Base-by-base conservation (phyloP, 2,797 vertebrate species). In the Micromesistius poutassou region DNA sequence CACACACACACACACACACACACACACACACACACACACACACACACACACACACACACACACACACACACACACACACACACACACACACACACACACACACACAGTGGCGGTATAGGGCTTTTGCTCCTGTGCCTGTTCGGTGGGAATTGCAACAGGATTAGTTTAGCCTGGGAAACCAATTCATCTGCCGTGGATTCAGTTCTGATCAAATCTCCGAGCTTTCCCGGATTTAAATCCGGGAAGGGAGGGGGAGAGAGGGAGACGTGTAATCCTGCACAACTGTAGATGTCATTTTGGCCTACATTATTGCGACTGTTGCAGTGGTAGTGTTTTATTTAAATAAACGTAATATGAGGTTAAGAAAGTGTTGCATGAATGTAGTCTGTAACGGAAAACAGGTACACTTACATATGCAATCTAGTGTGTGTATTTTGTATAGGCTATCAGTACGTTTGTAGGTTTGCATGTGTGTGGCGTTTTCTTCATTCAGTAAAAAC, bases 101-200 rank as follows among this genome's bases (percentile, higher is more conserved):
- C 46, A 50, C 46, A 50, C 46, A 50, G 46, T 55, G 46, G 16
- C n/a, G n/a, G n/a, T n/a, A n/a, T 55, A 55, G 19, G 12, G 46
- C 5, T 55, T 22, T 55, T 55, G 46, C 19, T 55, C 46, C 19
- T 19, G 46, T 22, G 46, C 19, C 46, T 42, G 50, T 68, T 71
- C 68, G 80, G 89, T 84, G 87, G 87, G 87, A 89, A 88, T 90
- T 87, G 76, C 79, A 85, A 22, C 46, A n/a, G 92, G 90, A 93
- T 92, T 91, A 90, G 87, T 87, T 84, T 81, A 42, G 89, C 82
- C 81, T 89, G 88, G 83, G 91, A 91, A 93, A 93, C 87, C 91
- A 91, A 90, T 93, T 93, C 88, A 90, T 91, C 89, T 81, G 86
- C 88, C 86, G 89, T 89, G 89, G 85, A 91, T 90, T 91, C 87